These are phyloP conservation scores for Ormyrus nitidulus DNA, from an alignment of 2,888 invertebrate genomes.

Conservation along the genomic window DNA sequence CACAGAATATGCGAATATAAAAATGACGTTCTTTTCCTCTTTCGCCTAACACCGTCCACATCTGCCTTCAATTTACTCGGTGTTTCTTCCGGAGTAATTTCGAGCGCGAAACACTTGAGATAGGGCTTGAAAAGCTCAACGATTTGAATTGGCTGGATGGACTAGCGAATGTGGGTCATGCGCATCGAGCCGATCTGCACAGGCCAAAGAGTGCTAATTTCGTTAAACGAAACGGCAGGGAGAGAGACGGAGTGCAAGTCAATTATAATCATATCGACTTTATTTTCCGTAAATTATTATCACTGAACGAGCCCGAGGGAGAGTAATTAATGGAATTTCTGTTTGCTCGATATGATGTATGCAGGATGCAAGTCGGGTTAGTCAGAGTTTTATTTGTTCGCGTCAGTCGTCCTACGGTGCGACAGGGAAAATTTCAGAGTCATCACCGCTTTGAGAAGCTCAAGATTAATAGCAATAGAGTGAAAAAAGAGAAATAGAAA, in stretches of 20 bases:
- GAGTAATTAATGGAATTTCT: neutral
- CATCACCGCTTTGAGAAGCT: no score
- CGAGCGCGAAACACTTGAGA: conserved; percentile 21
- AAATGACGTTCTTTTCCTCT: neutral
- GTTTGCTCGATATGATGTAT: neutral
- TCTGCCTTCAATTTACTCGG: no score
- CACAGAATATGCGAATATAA: no score
- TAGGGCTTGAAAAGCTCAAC: conserved; percentile 17
- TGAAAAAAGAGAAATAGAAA: no score
- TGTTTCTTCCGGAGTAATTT: conserved; percentile 12
- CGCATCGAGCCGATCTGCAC: neutral
- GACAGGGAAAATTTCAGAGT: no score
- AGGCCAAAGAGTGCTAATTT: conserved; percentile 19
- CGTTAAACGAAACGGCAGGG: conserved; percentile 30
- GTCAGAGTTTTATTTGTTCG: no score
- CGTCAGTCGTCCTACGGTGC: no score
- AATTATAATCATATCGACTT: conserved; percentile 17
- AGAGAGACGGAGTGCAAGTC: neutral
- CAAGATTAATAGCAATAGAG: no score
- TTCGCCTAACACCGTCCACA: neutral
- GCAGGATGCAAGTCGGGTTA: no score
- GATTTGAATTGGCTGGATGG: conserved; percentile 27
- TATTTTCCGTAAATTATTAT: conserved; percentile 17
- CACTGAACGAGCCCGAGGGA: neutral
- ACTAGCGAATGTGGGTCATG: conserved; percentile 1